Percentiles rank a stretch among this genome's conserved stretches.
phyloP scores from a whole-genome alignment of 53 echinoderm and acorn worm genomes.

The Echinometra lucunter region DNA sequence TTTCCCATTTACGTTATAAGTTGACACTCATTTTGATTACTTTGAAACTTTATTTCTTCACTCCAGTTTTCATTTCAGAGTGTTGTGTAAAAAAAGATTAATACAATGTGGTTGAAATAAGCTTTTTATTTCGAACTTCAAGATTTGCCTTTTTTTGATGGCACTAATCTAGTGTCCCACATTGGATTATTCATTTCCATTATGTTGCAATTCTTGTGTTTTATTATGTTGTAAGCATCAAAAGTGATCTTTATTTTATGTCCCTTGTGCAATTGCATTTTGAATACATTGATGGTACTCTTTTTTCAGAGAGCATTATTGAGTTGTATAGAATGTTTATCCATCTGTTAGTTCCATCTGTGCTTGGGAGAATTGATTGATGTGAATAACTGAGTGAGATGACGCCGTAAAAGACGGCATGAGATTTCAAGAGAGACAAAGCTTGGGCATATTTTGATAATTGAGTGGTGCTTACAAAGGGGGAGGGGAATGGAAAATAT shows the following conservation, averaged over 20 bases:
- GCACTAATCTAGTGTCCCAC: neutral
- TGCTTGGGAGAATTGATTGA: neutral
- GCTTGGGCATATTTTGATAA: no score
- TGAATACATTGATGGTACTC: neutral
- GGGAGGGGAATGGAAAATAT: no score
- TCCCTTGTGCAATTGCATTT: slow-evolving; percentile 26
- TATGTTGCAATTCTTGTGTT: neutral
- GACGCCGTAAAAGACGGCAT: no score
- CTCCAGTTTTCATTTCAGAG: neutral
- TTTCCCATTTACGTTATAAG: no score
- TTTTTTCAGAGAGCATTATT: neutral
- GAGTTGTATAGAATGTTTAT: neutral
- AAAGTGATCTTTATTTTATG: neutral
- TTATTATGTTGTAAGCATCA: neutral
- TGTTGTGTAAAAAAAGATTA: no score
- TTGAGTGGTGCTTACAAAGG: no score
- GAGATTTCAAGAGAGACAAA: no score
- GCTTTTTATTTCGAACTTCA: neutral
- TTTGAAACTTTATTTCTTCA: neutral
- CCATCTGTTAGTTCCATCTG: neutral
- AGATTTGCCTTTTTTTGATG: neutral
- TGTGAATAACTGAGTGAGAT: no score
- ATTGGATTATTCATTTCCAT: neutral
- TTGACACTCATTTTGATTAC: neutral
- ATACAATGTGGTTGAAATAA: no score